phyloP scores from a whole-genome alignment of 2,797 vertebrate species.

The Echiichthys vipera region DNA sequence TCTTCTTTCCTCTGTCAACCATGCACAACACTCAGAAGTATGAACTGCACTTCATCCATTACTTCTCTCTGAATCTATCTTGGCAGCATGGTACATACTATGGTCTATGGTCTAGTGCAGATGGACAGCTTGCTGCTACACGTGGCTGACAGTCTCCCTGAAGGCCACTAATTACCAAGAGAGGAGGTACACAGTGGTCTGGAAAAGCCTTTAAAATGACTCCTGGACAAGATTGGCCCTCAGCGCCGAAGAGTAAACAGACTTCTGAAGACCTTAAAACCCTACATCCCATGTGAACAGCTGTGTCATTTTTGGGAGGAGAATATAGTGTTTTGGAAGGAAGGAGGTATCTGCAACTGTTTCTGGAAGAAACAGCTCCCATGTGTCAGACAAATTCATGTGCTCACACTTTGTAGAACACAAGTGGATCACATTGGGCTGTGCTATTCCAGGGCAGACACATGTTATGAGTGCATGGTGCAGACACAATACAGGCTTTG shows the following conservation, averaged over 20 bases:
- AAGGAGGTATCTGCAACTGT: conserved; percentile 10
- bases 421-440: conserved; percentile 22
- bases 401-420: conserved; percentile 18
- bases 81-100: conserved; percentile 14
- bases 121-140: conserved; percentile 35
- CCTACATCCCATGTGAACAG: conserved; percentile 38
- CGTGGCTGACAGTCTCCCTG: conserved; percentile 30
- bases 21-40: background rate
- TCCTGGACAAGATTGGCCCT: conserved; percentile 23
- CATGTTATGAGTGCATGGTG: conserved; percentile 10
- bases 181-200: conserved; percentile 48
- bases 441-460: conserved; percentile 9
- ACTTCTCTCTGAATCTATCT: conserved; percentile 28
- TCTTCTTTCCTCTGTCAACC: background rate
- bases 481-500: conserved; percentile 21
- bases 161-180: conserved; percentile 33
- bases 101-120: conserved; percentile 1
- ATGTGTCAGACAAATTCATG: conserved; percentile 30
- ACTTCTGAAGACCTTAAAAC: conserved; percentile 33
- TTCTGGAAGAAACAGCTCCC: conserved; percentile 5
- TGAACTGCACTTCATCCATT: conserved; percentile 8
- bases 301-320: conserved; percentile 32
- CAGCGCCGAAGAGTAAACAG: conserved; percentile 37
- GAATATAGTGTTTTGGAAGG: conserved; percentile 27
- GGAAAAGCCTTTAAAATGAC: conserved; percentile 62